Percentiles rank a stretch among this genome's conserved stretches.
phyloP scores from a whole-genome alignment of 2,113 vertebrate species.

The Tetrax tetrax region DNA sequence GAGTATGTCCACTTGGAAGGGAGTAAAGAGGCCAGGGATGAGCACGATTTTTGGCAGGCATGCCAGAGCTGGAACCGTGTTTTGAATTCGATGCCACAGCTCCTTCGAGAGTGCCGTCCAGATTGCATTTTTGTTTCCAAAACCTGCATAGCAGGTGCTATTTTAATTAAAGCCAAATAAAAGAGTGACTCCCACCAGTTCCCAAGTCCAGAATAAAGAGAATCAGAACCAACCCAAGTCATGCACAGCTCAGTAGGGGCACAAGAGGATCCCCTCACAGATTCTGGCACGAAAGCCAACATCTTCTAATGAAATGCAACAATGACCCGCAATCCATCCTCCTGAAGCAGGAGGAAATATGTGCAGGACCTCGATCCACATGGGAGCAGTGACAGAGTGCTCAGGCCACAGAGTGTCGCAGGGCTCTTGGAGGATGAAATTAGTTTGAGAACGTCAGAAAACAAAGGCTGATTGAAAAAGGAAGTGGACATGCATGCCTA shows the following conservation, averaged over 20 bases:
- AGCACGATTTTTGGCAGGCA: background rate
- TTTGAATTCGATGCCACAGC: background rate
- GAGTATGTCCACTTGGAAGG: background rate
- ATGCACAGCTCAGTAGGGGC: background rate
- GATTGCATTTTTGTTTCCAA: background rate
- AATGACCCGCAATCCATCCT: background rate
- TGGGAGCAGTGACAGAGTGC: background rate
- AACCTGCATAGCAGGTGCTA: background rate
- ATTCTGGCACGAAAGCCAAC: background rate
- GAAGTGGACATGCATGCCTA: background rate
- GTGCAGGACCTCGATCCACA: background rate
- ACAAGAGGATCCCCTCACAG: background rate
- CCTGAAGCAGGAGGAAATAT: background rate
- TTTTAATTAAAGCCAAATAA: slow-evolving; percentile 31
- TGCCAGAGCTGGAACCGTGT: background rate
- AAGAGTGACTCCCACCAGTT: background rate
- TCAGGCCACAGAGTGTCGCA: background rate
- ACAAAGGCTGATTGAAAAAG: background rate
- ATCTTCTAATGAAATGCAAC: background rate
- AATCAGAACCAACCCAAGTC: background rate
- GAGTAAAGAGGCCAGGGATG: background rate
- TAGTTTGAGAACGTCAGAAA: background rate
- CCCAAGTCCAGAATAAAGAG: background rate
- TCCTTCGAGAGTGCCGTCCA: background rate
- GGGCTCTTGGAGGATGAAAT: background rate